A percentile compares a stretch with the other conserved stretches of the same genome.
phyloP scores from a whole-genome alignment of 2,888 invertebrate species.

The Cyclophora punctaria region DNA sequence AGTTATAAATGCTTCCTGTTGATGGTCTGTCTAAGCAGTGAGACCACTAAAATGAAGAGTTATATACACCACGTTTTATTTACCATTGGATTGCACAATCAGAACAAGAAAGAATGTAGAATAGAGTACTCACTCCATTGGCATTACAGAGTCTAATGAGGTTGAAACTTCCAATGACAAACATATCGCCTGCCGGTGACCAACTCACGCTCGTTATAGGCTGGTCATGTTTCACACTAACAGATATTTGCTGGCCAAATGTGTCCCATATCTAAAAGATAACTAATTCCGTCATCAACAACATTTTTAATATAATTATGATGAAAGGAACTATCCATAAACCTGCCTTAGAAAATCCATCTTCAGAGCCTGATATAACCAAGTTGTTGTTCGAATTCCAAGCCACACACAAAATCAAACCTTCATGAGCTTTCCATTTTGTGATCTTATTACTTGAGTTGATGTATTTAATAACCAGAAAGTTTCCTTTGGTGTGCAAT shows the following conservation, averaged over 20 bases:
- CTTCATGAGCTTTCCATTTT: slow-evolving; percentile 98
- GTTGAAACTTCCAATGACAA: slow-evolving; percentile 95
- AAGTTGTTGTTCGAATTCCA: slow-evolving; percentile 96
- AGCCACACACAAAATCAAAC: slow-evolving; percentile 90
- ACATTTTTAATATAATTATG: not conserved
- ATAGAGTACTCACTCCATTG: slow-evolving; percentile 82
- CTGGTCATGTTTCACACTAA: slow-evolving; percentile 89
- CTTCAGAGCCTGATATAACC: slow-evolving; percentile 96
- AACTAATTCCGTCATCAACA: not conserved
- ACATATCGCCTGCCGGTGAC: slow-evolving; percentile 92
- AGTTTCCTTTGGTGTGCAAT: slow-evolving; percentile 80
- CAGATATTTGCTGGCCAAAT: slow-evolving; percentile 90
- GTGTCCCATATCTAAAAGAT: slow-evolving; percentile 87
- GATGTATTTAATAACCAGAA: slow-evolving; percentile 80
- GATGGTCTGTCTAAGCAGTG: slow-evolving; percentile 91
- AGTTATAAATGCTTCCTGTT: slow-evolving; percentile 90
- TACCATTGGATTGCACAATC: not conserved
- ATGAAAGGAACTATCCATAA: not conserved
- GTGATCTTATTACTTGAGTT: slow-evolving; percentile 83
- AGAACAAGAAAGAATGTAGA: not conserved
- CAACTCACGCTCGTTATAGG: slow-evolving; percentile 94
- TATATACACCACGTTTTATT: not conserved
- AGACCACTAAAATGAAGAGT: slow-evolving; percentile 83
- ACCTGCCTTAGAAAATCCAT: slow-evolving; percentile 88
- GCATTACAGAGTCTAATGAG: slow-evolving; percentile 93